Evolutionary conservation across 2,888 invertebrate species (phyloP).

Genomic region (Ephialtes manifestator): DNA sequence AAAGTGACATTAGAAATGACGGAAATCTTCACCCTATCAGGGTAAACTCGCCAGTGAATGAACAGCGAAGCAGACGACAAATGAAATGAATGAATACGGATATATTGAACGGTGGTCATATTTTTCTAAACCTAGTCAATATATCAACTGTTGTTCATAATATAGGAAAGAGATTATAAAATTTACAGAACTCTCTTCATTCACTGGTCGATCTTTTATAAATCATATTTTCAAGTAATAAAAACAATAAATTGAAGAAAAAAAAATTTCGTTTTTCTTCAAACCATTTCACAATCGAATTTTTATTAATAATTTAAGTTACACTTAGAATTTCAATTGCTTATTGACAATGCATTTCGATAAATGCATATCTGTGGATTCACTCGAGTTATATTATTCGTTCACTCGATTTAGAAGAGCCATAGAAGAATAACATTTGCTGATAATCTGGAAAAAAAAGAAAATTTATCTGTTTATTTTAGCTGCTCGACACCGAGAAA

Average conservation of each 20-base stretch:
- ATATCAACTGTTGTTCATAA: too few relatives aligned
- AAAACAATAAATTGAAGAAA: background rate
- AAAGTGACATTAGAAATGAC: too few relatives aligned
- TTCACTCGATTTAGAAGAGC: constrained; percentile 63
- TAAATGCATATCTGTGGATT: background rate
- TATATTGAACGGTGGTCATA: too few relatives aligned
- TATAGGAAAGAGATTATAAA: too few relatives aligned
- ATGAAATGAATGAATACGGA: too few relatives aligned
- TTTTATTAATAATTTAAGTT: background rate
- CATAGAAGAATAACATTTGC: constrained; percentile 69
- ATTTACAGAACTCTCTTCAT: too few relatives aligned
- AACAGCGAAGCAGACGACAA: too few relatives aligned
- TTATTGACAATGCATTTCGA: background rate
- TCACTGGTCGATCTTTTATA: background rate
- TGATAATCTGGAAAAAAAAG: constrained; percentile 60
- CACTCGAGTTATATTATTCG: constrained; percentile 34
- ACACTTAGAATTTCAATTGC: too few relatives aligned
- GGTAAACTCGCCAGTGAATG: too few relatives aligned
- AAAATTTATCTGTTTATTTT: background rate
- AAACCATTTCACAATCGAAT: background rate
- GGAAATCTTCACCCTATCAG: too few relatives aligned
- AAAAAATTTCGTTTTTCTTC: background rate
- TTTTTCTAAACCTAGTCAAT: too few relatives aligned
- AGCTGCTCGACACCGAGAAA: too few relatives aligned
- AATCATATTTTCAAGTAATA: background rate